Percentiles rank a stretch among this genome's conserved stretches.
Evolutionary conservation across 2,113 vertebrate genomes (phyloP).

Genomic region (Anhinga anhinga): DNA sequence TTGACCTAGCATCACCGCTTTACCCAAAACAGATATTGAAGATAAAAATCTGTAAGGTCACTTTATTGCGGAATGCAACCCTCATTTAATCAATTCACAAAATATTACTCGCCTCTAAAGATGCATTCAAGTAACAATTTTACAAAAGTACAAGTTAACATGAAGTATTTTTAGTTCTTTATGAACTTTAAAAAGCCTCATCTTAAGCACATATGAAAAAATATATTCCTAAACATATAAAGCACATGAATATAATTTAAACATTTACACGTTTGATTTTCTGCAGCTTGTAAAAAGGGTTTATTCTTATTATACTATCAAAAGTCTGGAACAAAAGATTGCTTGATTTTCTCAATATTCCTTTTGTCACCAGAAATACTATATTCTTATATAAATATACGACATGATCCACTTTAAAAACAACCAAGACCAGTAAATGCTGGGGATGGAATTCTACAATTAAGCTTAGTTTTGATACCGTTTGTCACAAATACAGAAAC

Average conservation of each 20-base stretch:
- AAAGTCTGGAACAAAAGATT: background rate
- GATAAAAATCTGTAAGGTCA: background rate
- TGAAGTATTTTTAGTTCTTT: background rate
- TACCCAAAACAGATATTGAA: background rate
- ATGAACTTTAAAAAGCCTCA: background rate
- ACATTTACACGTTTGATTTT: background rate
- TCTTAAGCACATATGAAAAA: background rate
- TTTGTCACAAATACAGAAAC: conserved; percentile 26
- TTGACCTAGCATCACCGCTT: background rate
- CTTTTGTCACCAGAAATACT: background rate
- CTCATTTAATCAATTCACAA: background rate
- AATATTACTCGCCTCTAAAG: background rate
- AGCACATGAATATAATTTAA: background rate
- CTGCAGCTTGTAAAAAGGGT: background rate
- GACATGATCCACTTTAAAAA: background rate
- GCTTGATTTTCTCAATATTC: background rate
- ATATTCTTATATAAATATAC: background rate
- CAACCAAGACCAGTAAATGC: background rate
- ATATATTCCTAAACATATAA: background rate
- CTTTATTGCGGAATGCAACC: background rate
- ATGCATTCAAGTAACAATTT: background rate
- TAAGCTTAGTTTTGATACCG: conserved; percentile 11
- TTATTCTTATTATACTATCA: background rate
- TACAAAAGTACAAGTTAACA: background rate
- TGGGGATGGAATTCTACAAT: background rate